Evolutionary conservation across 2,113 vertebrate genomes (phyloP), one percentile per base, ranked within the genome.

Genomic region (Calyptommatus sinebrachiatus): DNA sequence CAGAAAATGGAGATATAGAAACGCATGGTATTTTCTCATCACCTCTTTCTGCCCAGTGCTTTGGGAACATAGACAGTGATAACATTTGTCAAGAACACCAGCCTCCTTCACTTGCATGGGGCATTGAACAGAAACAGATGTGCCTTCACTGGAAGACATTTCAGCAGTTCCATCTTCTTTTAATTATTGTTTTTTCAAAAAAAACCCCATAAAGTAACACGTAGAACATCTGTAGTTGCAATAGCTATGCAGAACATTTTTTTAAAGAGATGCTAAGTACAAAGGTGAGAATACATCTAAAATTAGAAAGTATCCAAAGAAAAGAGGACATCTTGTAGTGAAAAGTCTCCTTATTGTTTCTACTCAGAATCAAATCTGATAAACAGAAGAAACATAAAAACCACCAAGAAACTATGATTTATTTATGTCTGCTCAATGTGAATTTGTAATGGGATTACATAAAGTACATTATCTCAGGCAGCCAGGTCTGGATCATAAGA

Each of bases 251-350:
- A 57, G 14, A 18, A 57, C 53, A 18, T 12, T 18, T 18, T 57
- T 14, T 16, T 57, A 57, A 53, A 35, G 73, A 22, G 26, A 16
- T 46, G 12, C 7, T 57, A 46, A n/a, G n/a, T 31, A 57, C 57
- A 3, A 66, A 21, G 29, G 7, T 50, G 22, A 65, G 68, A 65
- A 35, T 70, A 79, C 31, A 82, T 12, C 41, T 76, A 26, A 66
- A 28, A 71, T 28, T 35, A 35, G 60, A 72, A 72, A 71, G 71
- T 85, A 74, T 68, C 67, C 70, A 86, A 85, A 67, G 53, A 73
- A 81, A 48, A 8, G 21, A 26, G 1, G 76, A 74, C 62, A 85
- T 66, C 73, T 3, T 53, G 26, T 63, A 82, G 14, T 71, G 28
- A 66, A 45, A 79, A 74, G 5, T 12, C 61, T 48, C 20, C 60